Conservation (phyloP, 1,140 invertebrate genomes). For the Lordiphosa collinella region DNA sequence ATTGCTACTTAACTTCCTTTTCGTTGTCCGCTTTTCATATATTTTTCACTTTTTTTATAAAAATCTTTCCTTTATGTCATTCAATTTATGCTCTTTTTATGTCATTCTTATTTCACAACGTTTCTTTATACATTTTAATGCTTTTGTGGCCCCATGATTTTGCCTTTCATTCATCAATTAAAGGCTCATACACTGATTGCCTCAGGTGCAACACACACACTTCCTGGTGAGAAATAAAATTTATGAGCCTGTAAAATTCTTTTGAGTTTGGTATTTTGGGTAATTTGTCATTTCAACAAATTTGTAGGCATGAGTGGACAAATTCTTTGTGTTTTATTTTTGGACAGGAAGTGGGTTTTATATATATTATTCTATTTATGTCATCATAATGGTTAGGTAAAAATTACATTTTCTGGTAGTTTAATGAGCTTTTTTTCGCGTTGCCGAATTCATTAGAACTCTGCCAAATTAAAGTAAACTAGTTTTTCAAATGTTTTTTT, state of each 20-base stretch:
- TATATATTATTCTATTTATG: constrained; percentile 34
- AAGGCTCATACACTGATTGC: constrained; percentile 23
- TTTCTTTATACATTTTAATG: constrained; percentile 18
- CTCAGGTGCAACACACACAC: constrained; percentile 25
- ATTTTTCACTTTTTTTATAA: background rate
- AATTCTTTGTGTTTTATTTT: constrained; percentile 24
- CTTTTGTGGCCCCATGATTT: constrained; percentile 25
- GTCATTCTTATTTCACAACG: constrained; percentile 22
- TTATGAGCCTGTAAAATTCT: constrained; percentile 32
- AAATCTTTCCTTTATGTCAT: background rate
- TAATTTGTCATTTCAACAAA: constrained; percentile 53
- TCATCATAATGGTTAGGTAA: constrained; percentile 9
- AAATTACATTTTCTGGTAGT: constrained; percentile 38
- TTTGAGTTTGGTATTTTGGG: constrained; percentile 10
- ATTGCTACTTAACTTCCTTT: background rate
- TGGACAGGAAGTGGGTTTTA: constrained; percentile 47
- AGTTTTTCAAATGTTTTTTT: constrained; percentile 38
- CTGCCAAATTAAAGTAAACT: constrained; percentile 54
- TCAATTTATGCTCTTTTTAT: background rate
- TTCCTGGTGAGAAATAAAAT: constrained; percentile 36
- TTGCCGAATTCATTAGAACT: constrained; percentile 40
- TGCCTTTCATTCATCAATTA: constrained; percentile 33
- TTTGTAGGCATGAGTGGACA: constrained; percentile 58
- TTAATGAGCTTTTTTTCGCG: constrained; percentile 44
- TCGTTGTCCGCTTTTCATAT: background rate